phyloP scores from a whole-genome alignment of 2,888 invertebrate species.

The Tipula lateralis region DNA sequence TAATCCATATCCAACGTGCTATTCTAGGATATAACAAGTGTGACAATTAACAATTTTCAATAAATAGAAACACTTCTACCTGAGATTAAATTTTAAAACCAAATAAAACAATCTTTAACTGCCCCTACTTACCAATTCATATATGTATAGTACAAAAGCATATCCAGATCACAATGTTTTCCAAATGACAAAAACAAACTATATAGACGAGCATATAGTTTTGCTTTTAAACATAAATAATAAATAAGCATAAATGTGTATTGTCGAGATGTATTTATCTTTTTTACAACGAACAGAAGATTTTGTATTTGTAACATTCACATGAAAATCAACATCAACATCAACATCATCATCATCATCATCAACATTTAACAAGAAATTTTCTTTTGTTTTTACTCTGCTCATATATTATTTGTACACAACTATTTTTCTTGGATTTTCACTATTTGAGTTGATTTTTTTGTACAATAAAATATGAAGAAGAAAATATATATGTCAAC shows the following conservation, averaged over 20 bases:
- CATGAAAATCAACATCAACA: background rate
- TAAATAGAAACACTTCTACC: no score
- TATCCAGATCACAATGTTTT: no score
- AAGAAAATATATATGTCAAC: background rate
- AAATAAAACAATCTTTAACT: no score
- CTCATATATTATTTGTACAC: background rate
- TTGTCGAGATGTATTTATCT: background rate
- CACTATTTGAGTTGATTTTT: background rate
- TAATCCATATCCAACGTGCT: no score
- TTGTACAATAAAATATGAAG: background rate
- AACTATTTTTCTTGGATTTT: constrained; percentile 24
- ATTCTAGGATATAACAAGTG: no score
- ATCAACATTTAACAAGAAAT: background rate
- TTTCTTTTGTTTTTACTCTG: background rate
- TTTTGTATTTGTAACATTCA: background rate
- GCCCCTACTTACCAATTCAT: no score
- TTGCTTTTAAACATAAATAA: constrained; percentile 8
- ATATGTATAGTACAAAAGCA: no score
- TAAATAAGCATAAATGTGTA: background rate
- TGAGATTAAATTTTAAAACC: no score
- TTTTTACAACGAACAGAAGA: background rate
- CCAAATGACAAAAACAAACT: no score
- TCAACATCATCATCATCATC: background rate
- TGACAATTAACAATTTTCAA: no score
- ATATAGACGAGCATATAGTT: no score